These are phyloP conservation scores for Leucoraja ocellata DNA, from an alignment of 2,797 vertebrate genomes.

Conservation along the genomic window DNA sequence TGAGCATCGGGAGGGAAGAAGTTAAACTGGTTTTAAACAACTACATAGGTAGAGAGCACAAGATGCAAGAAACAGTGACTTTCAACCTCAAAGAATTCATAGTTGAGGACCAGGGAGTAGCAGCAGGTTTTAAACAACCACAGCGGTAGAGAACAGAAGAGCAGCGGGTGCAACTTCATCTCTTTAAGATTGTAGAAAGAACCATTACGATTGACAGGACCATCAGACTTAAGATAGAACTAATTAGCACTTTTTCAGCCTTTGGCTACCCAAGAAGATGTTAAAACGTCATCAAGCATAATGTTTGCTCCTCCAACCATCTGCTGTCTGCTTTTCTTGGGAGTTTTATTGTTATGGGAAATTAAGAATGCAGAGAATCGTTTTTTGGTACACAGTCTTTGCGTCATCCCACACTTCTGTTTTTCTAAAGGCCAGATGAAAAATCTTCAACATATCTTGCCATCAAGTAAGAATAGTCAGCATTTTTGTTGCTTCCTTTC, in stretches of 20 bases:
- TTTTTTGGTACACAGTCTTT: not conserved
- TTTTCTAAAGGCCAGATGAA: not conserved
- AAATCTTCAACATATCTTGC: not conserved
- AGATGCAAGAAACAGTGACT: too few relatives aligned
- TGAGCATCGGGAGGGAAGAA: too few relatives aligned
- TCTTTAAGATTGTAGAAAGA: not conserved
- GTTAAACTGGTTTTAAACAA: too few relatives aligned
- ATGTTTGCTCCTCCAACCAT: not conserved
- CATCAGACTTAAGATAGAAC: not conserved
- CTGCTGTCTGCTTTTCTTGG: not conserved
- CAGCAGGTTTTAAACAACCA: too few relatives aligned
- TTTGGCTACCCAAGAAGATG: not conserved
- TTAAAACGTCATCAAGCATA: not conserved
- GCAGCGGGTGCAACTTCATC: too few relatives aligned
- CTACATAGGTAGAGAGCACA: too few relatives aligned
- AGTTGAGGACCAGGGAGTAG: too few relatives aligned
- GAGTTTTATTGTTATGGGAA: conserved; percentile 11
- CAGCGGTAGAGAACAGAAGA: too few relatives aligned
- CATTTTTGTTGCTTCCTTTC: not conserved
- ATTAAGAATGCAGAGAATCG: not conserved
- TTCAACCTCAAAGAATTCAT: too few relatives aligned
- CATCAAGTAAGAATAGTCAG: not conserved
- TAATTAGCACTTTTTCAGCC: not conserved
- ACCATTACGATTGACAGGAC: not conserved
- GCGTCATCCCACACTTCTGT: not conserved